Evolutionary conservation across 2,888 invertebrate species (phyloP).

Genomic region (Notodonta dromedarius): DNA sequence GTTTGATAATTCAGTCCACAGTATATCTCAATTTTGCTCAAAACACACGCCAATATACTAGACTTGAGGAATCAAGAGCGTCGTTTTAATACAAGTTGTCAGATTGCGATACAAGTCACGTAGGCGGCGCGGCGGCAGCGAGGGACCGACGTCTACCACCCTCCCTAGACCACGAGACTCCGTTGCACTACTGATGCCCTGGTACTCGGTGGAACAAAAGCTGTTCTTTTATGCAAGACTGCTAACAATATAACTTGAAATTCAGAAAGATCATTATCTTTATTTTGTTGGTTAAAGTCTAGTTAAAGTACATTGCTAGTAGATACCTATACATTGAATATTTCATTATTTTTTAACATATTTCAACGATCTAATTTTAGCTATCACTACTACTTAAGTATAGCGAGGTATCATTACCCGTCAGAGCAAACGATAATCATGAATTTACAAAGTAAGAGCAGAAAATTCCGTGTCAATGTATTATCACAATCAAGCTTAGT

Average conservation of each 20-base stretch:
- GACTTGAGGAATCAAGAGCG: slow-evolving; percentile 47
- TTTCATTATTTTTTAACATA: no score
- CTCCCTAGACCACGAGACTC: slow-evolving; percentile 46
- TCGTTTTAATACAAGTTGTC: slow-evolving; percentile 48
- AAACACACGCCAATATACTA: slow-evolving; percentile 27
- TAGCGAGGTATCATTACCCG: no score
- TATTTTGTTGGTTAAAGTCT: neutral
- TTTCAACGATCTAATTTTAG: no score
- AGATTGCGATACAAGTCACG: slow-evolving; percentile 59
- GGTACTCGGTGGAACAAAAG: slow-evolving; percentile 39
- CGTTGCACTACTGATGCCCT: slow-evolving; percentile 40
- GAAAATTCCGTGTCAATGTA: neutral
- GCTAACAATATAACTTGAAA: slow-evolving; percentile 5
- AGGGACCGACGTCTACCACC: slow-evolving; percentile 36
- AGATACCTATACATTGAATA: no score
- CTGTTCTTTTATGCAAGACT: slow-evolving; percentile 39
- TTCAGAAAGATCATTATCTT: neutral
- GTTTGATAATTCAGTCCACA: slow-evolving; percentile 2
- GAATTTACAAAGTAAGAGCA: no score
- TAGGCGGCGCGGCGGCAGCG: slow-evolving; percentile 44
- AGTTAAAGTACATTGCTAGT: no score
- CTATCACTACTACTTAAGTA: no score
- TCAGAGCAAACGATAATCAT: no score
- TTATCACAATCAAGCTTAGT: neutral
- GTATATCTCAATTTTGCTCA: slow-evolving; percentile 8